Conservation (phyloP, 2,888 invertebrate genomes). For the Gandaritis pyraliata region DNA sequence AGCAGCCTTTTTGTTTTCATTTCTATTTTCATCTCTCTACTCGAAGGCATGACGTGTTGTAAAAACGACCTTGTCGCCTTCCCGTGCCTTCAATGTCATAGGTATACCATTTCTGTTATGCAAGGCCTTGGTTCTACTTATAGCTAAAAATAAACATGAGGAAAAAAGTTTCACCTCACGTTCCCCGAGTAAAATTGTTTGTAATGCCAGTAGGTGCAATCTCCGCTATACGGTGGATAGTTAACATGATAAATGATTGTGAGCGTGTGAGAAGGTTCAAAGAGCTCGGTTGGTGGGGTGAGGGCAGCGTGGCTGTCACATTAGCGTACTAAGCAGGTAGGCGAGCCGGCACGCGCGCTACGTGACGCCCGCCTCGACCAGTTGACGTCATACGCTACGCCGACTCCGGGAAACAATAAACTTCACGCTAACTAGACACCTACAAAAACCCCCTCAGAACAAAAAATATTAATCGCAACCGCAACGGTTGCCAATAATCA, state of each 20-base stretch:
- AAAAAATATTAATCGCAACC: slow-evolving; percentile 22
- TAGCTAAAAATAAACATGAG: slow-evolving; percentile 22
- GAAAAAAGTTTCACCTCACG: slow-evolving; percentile 15
- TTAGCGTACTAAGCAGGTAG: slow-evolving; percentile 70
- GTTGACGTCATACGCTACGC: slow-evolving; percentile 36
- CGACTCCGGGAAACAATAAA: slow-evolving; percentile 28
- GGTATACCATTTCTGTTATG: slow-evolving; percentile 19
- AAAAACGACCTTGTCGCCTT: slow-evolving; percentile 15
- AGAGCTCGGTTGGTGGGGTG: slow-evolving; percentile 45
- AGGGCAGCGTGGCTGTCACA: slow-evolving; percentile 54
- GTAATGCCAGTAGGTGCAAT: slow-evolving; percentile 36
- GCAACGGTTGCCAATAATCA: slow-evolving; percentile 42
- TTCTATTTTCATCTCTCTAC: slow-evolving; percentile 16
- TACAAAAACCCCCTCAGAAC: background rate
- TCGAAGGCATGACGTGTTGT: slow-evolving; percentile 2
- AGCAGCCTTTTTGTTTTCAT: slow-evolving; percentile 3
- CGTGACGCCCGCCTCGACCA: slow-evolving; percentile 42
- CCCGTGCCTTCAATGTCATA: slow-evolving; percentile 26
- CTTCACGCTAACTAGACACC: slow-evolving; percentile 26
- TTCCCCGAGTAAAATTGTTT: slow-evolving; percentile 31
- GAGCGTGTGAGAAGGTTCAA: slow-evolving; percentile 49
- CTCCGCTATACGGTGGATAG: slow-evolving; percentile 43
- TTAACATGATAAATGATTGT: slow-evolving; percentile 52
- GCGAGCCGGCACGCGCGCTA: slow-evolving; percentile 63
- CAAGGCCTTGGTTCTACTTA: slow-evolving; percentile 11